Conservation (phyloP, 2,888 invertebrate genomes). For the Nymphalis polychloros region DNA sequence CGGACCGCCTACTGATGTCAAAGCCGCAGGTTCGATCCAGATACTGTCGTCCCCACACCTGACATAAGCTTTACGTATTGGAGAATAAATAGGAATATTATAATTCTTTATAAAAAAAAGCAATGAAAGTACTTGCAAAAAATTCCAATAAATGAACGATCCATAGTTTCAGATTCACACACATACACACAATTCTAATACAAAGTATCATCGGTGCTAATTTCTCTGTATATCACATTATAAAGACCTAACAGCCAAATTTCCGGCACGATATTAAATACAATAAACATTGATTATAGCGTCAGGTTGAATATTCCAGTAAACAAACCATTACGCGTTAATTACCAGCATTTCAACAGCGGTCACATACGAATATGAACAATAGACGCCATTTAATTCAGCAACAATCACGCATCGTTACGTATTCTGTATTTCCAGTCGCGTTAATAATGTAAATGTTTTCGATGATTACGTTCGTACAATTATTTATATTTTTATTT, state of each 20-base stretch:
- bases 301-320: slow-evolving; percentile 5
- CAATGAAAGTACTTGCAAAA: too few relatives aligned
- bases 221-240: too few relatives aligned
- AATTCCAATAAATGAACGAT: too few relatives aligned
- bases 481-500: neutral
- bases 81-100: too few relatives aligned
- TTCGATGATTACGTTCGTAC: neutral
- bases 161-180: too few relatives aligned
- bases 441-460: neutral
- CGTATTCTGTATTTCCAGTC: slow-evolving; percentile 2
- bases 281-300: slow-evolving; percentile 5
- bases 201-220: too few relatives aligned
- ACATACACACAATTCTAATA: too few relatives aligned
- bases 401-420: slow-evolving; percentile 6
- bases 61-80: too few relatives aligned
- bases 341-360: slow-evolving; percentile 14
- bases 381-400: slow-evolving; percentile 12
- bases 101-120: too few relatives aligned
- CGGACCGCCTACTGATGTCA: too few relatives aligned
- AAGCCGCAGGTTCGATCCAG: too few relatives aligned
- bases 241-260: neutral
- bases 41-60: too few relatives aligned
- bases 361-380: slow-evolving; percentile 13
- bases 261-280: neutral
- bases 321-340: slow-evolving; percentile 11